Percentiles rank a stretch among this genome's conserved stretches.
These are phyloP conservation scores for Fabriciana adippe DNA, from an alignment of 2,888 invertebrate genomes.

Conservation along the genomic window DNA sequence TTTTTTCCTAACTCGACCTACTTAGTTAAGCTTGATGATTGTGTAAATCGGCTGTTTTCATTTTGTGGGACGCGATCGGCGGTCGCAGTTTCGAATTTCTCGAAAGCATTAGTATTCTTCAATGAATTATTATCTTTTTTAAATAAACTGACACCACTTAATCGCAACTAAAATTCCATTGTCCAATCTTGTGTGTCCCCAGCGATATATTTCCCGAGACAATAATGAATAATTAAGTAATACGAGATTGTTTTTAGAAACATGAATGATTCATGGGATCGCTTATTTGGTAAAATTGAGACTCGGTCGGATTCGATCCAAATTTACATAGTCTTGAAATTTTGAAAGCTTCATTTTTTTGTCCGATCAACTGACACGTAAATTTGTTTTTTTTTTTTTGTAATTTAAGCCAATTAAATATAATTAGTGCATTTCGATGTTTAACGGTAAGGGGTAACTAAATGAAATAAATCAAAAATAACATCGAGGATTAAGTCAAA, in stretches of 20 bases:
- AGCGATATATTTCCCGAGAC: slow-evolving; percentile 70
- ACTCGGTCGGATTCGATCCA: slow-evolving; percentile 41
- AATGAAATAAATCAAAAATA: slow-evolving; percentile 37
- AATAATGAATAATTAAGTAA: slow-evolving; percentile 69
- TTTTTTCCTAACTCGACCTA: slow-evolving; percentile 59
- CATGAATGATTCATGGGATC: slow-evolving; percentile 72
- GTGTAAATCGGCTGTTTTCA: slow-evolving; percentile 53
- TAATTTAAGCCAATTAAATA: slow-evolving; percentile 46
- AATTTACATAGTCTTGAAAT: slow-evolving; percentile 36
- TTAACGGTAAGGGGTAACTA: slow-evolving; percentile 33
- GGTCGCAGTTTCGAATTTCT: slow-evolving; percentile 63
- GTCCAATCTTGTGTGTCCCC: slow-evolving; percentile 71
- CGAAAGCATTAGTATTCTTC: slow-evolving; percentile 71
- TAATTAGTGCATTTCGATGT: slow-evolving; percentile 33
- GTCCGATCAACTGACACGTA: slow-evolving; percentile 36
- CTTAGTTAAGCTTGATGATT: slow-evolving; percentile 64
- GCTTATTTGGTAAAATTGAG: slow-evolving; percentile 50
- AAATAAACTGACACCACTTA: slow-evolving; percentile 70
- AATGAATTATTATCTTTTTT: slow-evolving; percentile 62
- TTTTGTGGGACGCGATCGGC: slow-evolving; percentile 51
- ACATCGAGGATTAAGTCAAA: slow-evolving; percentile 47
- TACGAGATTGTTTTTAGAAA: slow-evolving; percentile 76
- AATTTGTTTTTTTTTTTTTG: slow-evolving; percentile 33
- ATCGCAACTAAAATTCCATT: slow-evolving; percentile 74
- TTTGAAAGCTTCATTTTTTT: slow-evolving; percentile 42